Percentiles rank a stretch among this genome's conserved stretches.
Conservation (phyloP, 2,888 invertebrate species). For the Tenthredo amoena region DNA sequence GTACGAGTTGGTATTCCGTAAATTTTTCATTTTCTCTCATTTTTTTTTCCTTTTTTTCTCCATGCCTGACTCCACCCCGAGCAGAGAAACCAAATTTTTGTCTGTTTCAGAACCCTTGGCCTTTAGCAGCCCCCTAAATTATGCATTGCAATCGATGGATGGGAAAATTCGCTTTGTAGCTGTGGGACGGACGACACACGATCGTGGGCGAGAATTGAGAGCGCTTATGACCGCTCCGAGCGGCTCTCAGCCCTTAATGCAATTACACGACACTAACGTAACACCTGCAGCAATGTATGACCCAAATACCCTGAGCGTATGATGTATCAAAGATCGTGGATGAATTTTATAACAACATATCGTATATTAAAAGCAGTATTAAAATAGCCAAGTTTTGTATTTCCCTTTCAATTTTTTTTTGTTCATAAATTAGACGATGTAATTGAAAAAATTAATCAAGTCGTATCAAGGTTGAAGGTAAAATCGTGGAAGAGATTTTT, state of each 20-base stretch:
- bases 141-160: neutral
- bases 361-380: neutral
- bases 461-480: neutral
- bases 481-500: neutral
- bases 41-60: neutral
- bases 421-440: neutral
- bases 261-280: constrained; percentile 40
- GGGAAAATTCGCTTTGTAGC: neutral
- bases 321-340: neutral
- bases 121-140: neutral
- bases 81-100: neutral
- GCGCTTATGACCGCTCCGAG: constrained; percentile 23
- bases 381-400: neutral
- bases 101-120: neutral
- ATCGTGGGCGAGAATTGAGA: neutral
- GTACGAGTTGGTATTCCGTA: neutral
- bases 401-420: neutral
- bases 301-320: neutral
- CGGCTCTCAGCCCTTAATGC: constrained; percentile 24
- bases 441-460: neutral
- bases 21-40: neutral
- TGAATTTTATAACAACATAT: neutral
- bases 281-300: constrained; percentile 30
- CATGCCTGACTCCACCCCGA: neutral
- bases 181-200: neutral